These are phyloP conservation scores for Liodrosophila aerea DNA, from an alignment of 2,888 invertebrate genomes.

Conservation along the genomic window DNA sequence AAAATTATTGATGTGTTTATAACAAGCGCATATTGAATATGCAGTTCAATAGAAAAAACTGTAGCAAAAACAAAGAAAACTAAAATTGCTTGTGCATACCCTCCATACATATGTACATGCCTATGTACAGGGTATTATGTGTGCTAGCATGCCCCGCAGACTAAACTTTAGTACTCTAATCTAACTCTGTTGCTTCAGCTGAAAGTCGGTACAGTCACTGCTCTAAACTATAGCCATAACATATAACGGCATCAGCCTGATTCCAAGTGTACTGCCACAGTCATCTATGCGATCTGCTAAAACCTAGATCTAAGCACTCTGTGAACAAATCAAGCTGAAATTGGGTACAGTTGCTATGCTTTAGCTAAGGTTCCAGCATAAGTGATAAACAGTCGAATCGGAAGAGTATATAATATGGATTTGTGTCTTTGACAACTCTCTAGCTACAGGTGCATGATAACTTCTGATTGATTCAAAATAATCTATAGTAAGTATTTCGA, in stretches of 20 bases:
- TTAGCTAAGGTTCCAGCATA: not conserved
- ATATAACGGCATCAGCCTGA: no score
- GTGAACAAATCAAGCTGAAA: not conserved
- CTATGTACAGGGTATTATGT: no score
- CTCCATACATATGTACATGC: not conserved
- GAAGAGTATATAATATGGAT: conserved; percentile 2
- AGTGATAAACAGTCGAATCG: not conserved
- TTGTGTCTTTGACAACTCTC: not conserved
- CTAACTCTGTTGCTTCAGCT: no score
- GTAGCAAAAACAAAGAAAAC: conserved; percentile 11
- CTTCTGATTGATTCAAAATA: conserved; percentile 4
- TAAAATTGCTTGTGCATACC: not conserved
- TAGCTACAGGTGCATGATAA: conserved; percentile 4
- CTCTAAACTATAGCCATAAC: no score
- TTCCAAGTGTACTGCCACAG: no score
- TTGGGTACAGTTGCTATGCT: conserved; percentile 1
- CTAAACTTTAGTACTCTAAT: no score
- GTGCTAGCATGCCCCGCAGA: no score
- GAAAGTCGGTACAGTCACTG: no score
- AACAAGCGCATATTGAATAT: conserved; percentile 44
- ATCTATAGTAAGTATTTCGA: conserved; percentile 11
- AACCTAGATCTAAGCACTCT: not conserved
- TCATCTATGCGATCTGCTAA: no score
- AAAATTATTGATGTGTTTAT: conserved; percentile 22
- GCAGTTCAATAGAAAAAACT: conserved; percentile 45